phyloP scores from a whole-genome alignment of 2,888 invertebrate genomes.

The Chromoteleia sp. region DNA sequence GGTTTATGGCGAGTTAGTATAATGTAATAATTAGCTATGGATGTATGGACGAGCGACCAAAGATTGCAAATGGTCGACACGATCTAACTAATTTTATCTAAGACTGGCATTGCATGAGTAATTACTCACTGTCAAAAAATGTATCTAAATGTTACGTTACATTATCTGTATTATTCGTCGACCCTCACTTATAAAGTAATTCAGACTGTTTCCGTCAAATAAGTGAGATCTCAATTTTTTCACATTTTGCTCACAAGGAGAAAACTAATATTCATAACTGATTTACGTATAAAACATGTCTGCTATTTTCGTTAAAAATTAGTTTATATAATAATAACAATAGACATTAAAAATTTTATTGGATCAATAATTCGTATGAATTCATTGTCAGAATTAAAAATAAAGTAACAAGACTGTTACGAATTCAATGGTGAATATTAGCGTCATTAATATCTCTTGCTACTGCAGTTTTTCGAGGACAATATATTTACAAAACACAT shows the following conservation, averaged over 20 bases:
- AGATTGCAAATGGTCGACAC: constrained; percentile 36
- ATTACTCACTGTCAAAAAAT: constrained; percentile 41
- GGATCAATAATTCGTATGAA: no score
- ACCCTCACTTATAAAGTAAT: constrained; percentile 37
- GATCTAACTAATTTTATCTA: constrained; percentile 45
- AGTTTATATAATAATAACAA: no score
- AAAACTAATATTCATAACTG: constrained; percentile 50
- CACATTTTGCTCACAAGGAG: constrained; percentile 58
- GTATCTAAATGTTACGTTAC: constrained; percentile 37
- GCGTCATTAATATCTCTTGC: constrained; percentile 25
- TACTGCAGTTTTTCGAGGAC: constrained; percentile 18
- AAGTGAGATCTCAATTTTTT: constrained; percentile 35
- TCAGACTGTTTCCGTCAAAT: constrained; percentile 27
- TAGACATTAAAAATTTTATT: no score
- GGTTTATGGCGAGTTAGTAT: constrained; percentile 75
- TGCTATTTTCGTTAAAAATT: no score
- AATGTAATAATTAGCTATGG: constrained; percentile 45
- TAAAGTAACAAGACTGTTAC: no score
- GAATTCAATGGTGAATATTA: constrained; percentile 46
- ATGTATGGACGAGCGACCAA: constrained; percentile 54
- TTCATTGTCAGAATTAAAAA: no score
- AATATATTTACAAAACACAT: constrained; percentile 38
- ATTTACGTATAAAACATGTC: constrained; percentile 14
- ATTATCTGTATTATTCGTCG: constrained; percentile 12
- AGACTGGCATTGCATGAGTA: constrained; percentile 40